These are phyloP conservation scores for Bungarus multicinctus DNA, from an alignment of 2,113 vertebrate species.

Conservation along the genomic window DNA sequence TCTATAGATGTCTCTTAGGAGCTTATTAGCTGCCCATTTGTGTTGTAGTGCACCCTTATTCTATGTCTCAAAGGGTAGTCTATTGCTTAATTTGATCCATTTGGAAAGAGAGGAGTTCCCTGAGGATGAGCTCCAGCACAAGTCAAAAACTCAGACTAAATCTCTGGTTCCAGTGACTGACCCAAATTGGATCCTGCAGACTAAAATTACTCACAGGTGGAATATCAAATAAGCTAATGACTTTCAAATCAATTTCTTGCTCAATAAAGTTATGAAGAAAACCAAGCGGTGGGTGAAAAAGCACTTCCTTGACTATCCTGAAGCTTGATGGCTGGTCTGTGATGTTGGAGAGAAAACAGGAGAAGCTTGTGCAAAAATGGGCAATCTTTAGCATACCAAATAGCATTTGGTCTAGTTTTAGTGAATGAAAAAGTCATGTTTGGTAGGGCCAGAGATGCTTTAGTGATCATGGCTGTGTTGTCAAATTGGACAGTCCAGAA, in stretches of 20 bases:
- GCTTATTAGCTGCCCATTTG: not conserved
- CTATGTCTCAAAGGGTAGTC: not conserved
- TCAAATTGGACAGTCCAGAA: not conserved
- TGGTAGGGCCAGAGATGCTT: not conserved
- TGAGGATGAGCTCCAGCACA: not conserved
- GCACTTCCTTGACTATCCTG: not conserved
- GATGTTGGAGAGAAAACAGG: not conserved
- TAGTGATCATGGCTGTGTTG: not conserved
- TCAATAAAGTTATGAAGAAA: not conserved
- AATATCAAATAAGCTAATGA: not conserved
- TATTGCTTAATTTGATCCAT: not conserved
- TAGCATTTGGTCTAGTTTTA: not conserved
- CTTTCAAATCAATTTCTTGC: not conserved
- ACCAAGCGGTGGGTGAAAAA: not conserved
- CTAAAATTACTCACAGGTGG: not conserved
- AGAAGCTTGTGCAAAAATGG: fast-evolving
- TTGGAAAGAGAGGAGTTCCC: not conserved
- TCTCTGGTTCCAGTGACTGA: not conserved
- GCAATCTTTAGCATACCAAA: not conserved
- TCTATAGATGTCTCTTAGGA: not conserved
- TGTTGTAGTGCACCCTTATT: not conserved
- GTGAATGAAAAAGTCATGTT: not conserved
- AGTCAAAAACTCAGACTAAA: not conserved
- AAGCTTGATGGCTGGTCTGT: not conserved
- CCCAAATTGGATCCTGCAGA: not conserved